A percentile compares a stretch with the other conserved stretches of the same genome.
phyloP scores from a whole-genome alignment of 2,113 vertebrate genomes.

The Albula glossodonta region DNA sequence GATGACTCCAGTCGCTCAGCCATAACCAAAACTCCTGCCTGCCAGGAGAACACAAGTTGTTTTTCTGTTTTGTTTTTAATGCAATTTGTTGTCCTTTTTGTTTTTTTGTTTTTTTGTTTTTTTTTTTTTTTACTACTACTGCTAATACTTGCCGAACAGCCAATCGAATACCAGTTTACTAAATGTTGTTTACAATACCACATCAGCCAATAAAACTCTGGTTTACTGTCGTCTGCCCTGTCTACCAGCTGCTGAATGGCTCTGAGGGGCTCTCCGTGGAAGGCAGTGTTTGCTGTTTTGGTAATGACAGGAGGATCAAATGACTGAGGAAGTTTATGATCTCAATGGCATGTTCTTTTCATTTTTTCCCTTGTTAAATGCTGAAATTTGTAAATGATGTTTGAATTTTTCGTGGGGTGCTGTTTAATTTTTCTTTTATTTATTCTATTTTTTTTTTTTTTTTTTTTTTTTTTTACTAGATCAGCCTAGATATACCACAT shows the following conservation, averaged over 20 bases:
- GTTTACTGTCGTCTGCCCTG: slow-evolving; percentile 68
- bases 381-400: slow-evolving; percentile 74
- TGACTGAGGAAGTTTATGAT: slow-evolving; percentile 36
- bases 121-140: slow-evolving; percentile 59
- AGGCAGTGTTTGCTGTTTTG: slow-evolving; percentile 58
- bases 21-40: slow-evolving; percentile 79
- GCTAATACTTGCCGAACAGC: slow-evolving; percentile 67
- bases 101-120: slow-evolving; percentile 33
- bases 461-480: slow-evolving; percentile 69
- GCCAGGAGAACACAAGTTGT: slow-evolving; percentile 61
- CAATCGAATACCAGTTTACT: slow-evolving; percentile 73
- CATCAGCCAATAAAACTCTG: slow-evolving; percentile 65
- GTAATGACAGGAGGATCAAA: slow-evolving; percentile 49
- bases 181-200: slow-evolving; percentile 70
- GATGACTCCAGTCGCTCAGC: slow-evolving; percentile 60
- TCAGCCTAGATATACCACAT: slow-evolving; percentile 80
- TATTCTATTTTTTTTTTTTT: slow-evolving; percentile 63
- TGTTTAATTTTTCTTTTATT: slow-evolving; percentile 53
- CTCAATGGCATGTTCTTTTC: slow-evolving; percentile 51
- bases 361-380: slow-evolving; percentile 60
- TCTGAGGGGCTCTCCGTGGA: slow-evolving; percentile 41
- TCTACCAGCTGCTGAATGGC: slow-evolving; percentile 48
- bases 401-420: slow-evolving; percentile 69
- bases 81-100: background rate
- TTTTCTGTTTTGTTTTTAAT: slow-evolving; percentile 28